Base-by-base conservation (phyloP, 2,888 invertebrate genomes). In the Cerastoderma edule region DNA sequence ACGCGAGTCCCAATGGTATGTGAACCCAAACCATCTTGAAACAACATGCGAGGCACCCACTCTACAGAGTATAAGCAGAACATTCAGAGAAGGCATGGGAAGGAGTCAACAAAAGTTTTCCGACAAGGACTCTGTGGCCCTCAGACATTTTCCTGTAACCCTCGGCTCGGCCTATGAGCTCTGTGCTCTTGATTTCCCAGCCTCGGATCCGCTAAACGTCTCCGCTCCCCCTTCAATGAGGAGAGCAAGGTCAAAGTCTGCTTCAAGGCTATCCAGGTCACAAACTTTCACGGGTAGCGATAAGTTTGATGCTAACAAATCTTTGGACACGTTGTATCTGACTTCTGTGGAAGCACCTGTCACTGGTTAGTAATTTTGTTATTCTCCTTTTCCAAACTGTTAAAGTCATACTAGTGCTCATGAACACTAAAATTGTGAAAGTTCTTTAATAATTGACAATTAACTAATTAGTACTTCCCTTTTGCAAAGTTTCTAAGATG, bases 321-420 rank as follows among this genome's bases (percentile, higher is more conserved):
- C 78, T 53, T 56, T 85, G 2, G 83, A 87, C n/a, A 83, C 80
- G 69, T 46, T 84, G 56, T 85, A 84, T 67, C 69, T 85, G 16
- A 81, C 83, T 71, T 72, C 83, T 19, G 73, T 75, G 13, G 84
- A 85, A 44, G 86, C 85, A 13, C 86, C 86, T 22, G 56, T 54
- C 35, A 86, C 74, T 75, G 83, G 86, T 85, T 75, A 72, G 53
- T 48, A 71, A 22, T n/a, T 5, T 5, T 54, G 4, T 13, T 44
- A 44, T 44, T 44, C n/a, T n/a, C n/a, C n/a, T n/a, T n/a, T n/a
- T n/a, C n/a, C n/a, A n/a, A n/a, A n/a, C n/a, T n/a, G n/a, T n/a
- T n/a, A n/a, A n/a, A n/a, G n/a, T n/a, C n/a, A n/a, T n/a, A n/a
- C n/a, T n/a, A n/a, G n/a, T n/a, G n/a, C n/a, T n/a, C n/a, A n/a